These are phyloP conservation scores for Gobius niger DNA, from an alignment of 2,113 vertebrate genomes.

Conservation along the genomic window DNA sequence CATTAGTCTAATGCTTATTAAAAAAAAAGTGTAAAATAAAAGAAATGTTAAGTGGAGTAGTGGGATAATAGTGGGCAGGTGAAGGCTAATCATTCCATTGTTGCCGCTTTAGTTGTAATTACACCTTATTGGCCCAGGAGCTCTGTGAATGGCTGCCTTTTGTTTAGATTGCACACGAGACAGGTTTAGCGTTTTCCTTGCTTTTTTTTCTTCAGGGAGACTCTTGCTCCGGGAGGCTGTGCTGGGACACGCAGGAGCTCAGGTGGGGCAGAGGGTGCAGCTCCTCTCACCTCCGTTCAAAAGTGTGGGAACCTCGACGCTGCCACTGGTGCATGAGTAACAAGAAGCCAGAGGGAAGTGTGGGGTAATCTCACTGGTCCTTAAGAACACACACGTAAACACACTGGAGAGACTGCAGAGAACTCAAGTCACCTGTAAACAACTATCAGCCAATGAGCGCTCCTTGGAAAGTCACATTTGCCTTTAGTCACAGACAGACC, in stretches of 20 bases:
- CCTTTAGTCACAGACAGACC: slow-evolving; percentile 28
- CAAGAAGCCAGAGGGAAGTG: slow-evolving; percentile 74
- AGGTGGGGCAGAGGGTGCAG: slow-evolving; percentile 75
- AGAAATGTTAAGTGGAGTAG: too few relatives aligned
- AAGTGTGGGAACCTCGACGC: slow-evolving; percentile 78
- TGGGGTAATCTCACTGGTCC: slow-evolving; percentile 74
- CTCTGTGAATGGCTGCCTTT: slow-evolving; percentile 53
- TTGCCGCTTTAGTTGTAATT: slow-evolving; percentile 64
- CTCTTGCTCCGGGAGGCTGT: slow-evolving; percentile 62
- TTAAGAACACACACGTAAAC: slow-evolving; percentile 61
- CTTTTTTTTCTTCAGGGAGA: slow-evolving; percentile 64
- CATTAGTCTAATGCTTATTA: background rate
- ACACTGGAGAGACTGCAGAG: slow-evolving; percentile 35
- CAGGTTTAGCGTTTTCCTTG: slow-evolving; percentile 56
- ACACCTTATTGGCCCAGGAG: slow-evolving; percentile 52
- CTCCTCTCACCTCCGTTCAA: slow-evolving; percentile 69
- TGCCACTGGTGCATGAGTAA: slow-evolving; percentile 78
- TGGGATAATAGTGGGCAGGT: background rate
- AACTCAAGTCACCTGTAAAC: slow-evolving; percentile 59
- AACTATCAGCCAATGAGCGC: slow-evolving; percentile 54
- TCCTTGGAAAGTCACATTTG: slow-evolving; percentile 36
- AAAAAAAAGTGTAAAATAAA: slow-evolving; percentile 17
- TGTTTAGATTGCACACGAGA: slow-evolving; percentile 63
- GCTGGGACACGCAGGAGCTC: slow-evolving; percentile 73
- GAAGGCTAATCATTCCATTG: slow-evolving; percentile 56